Conservation (phyloP, 2,113 vertebrate genomes). For the Copsychus sechellarum region DNA sequence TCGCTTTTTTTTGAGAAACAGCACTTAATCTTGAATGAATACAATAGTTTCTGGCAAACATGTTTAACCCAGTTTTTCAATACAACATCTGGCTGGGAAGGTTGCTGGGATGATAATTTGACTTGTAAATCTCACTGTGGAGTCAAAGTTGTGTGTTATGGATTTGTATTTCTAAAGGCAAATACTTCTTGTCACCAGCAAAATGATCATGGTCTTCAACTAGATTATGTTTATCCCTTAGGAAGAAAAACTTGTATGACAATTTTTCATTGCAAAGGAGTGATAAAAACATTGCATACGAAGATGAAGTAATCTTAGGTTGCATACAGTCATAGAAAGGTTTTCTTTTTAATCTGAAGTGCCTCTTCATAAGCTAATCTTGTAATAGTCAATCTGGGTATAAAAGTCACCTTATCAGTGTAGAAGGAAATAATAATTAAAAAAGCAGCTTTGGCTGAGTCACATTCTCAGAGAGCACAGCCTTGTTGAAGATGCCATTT, state of each 20-base stretch:
- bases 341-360: neutral
- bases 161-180: neutral
- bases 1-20: neutral
- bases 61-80: neutral
- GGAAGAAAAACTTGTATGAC: neutral
- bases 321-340: neutral
- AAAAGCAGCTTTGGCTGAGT: neutral
- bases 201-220: neutral
- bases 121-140: neutral
- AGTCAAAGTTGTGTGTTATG: neutral
- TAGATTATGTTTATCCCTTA: neutral
- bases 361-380: neutral
- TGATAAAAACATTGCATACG: neutral
- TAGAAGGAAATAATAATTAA: neutral
- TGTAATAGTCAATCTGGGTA: neutral
- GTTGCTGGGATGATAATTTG: neutral
- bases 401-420: neutral
- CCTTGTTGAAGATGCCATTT: neutral
- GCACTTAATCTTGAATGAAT: neutral
- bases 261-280: neutral
- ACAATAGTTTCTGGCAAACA: neutral
- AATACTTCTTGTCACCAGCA: neutral
- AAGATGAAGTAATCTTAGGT: neutral
- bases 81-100: neutral
- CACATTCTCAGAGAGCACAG: neutral